Conservation (phyloP, 2,113 vertebrate species). For the Trichechus manatus region DNA sequence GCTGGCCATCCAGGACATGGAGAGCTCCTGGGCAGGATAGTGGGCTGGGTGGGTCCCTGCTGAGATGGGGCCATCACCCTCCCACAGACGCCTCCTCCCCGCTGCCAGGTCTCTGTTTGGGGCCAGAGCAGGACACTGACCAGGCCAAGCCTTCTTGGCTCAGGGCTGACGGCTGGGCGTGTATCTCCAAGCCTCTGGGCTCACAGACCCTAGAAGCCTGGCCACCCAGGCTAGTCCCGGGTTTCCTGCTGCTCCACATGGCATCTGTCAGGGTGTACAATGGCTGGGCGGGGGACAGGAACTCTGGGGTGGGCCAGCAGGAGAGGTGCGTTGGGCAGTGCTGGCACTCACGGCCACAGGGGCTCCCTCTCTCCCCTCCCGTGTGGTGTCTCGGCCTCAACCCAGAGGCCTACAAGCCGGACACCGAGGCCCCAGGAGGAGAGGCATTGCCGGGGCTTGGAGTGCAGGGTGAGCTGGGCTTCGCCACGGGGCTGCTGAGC, state of each 20-base stretch:
- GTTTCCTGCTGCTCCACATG: background rate
- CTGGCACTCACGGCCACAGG: background rate
- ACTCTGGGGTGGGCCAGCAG: background rate
- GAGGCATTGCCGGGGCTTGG: background rate
- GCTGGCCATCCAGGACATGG: background rate
- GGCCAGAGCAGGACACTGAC: background rate
- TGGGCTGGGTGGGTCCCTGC: no score
- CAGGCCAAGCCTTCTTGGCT: background rate
- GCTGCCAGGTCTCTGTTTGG: background rate
- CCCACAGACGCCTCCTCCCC: background rate
- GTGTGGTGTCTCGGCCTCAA: fast-evolving
- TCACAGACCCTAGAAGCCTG: background rate
- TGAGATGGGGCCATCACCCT: background rate
- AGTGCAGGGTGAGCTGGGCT: no score
- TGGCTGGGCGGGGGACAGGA: background rate
- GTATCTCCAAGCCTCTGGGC: background rate
- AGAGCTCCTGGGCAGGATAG: background rate
- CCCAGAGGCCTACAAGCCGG: background rate
- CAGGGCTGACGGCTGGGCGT: background rate
- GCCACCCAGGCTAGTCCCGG: background rate
- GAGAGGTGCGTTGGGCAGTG: background rate
- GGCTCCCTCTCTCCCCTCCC: background rate
- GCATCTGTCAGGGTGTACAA: background rate
- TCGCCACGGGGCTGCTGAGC: background rate
- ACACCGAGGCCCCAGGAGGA: background rate